Conservation (phyloP, 2,113 vertebrate species). For the Macquaria ambigua region DNA sequence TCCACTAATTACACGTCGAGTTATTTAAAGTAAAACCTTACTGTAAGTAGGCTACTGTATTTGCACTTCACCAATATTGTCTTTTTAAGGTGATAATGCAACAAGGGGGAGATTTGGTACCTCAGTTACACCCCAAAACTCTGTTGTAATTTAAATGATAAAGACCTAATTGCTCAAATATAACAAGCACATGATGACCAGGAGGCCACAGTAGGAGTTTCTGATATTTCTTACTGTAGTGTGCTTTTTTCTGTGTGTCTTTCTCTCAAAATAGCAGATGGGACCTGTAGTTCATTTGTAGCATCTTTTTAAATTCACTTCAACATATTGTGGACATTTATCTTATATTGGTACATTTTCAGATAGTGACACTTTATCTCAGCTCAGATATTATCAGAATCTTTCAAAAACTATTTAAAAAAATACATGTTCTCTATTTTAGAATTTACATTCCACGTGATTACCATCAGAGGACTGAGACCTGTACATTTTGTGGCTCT, state of each 20-base stretch:
- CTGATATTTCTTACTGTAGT: too few relatives aligned
- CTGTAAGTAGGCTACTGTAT: not conserved
- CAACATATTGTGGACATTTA: not conserved
- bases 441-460: not conserved
- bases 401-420: not conserved
- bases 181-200: not conserved
- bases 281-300: too few relatives aligned
- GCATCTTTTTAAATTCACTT: too few relatives aligned
- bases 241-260: too few relatives aligned
- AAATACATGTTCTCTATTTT: too few relatives aligned
- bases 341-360: not conserved
- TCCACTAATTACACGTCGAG: not conserved
- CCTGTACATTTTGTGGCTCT: not conserved
- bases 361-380: too few relatives aligned
- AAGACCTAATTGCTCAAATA: not conserved
- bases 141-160: accelerated
- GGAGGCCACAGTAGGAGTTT: too few relatives aligned
- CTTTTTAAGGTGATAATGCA: not conserved
- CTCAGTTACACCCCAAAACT: too few relatives aligned
- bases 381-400: too few relatives aligned
- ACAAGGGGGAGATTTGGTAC: too few relatives aligned
- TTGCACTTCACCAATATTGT: not conserved
- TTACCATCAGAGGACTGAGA: not conserved
- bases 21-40: not conserved
- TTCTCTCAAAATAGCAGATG: too few relatives aligned